Base-by-base conservation (phyloP, 2,113 vertebrate genomes). In the Nycticryphes semicollaris region DNA sequence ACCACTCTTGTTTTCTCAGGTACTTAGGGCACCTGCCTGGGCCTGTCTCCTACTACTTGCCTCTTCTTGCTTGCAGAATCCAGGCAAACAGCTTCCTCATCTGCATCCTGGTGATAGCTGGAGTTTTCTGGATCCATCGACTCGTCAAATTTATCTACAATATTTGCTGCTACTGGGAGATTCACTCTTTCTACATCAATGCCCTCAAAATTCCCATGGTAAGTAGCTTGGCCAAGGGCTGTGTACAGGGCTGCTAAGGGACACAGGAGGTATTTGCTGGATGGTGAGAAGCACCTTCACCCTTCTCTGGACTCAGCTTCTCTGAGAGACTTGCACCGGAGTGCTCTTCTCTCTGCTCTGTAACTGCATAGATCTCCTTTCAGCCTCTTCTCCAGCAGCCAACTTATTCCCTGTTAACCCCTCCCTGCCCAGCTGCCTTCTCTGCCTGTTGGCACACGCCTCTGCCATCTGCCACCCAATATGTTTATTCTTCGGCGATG, bases 121-220 rank as follows among this genome's bases (percentile, higher is more conserved):
- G 98, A 23, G 98, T 99, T 93, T 99, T 99, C 97, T 99, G 99
- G 99, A 96, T 99, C 39, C 99, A 99, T 92, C 98, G 99, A 37
- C 98, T 99, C 1, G 93, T 99, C 90, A 99, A 99, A 96, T 99
- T 99, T 96, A 98, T 99, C 96, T 99, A 99, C 97, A 99, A 99
- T 33, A 98, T 99, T 87, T 99, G 99, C 98, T 99, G 99, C 97
- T 99, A 99, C 95, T 99, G 99, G 99, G 99, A 99, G 97, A 99
- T 99, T 95, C 98, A 99, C 78, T 99, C 99, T 50, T 99, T 99
- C 95, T 99, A 99, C 96, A 98, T 98, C 89, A 98, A 98, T 19
- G 99, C 99, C 28, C 98, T 99, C 53, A 99, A 98, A 94, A 99
- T 99, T 97, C 98, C 98, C 48, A 99, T 99, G 99, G 99, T 99